Conservation (phyloP, 2,888 invertebrate species). For the Dicroscelio sp. region DNA sequence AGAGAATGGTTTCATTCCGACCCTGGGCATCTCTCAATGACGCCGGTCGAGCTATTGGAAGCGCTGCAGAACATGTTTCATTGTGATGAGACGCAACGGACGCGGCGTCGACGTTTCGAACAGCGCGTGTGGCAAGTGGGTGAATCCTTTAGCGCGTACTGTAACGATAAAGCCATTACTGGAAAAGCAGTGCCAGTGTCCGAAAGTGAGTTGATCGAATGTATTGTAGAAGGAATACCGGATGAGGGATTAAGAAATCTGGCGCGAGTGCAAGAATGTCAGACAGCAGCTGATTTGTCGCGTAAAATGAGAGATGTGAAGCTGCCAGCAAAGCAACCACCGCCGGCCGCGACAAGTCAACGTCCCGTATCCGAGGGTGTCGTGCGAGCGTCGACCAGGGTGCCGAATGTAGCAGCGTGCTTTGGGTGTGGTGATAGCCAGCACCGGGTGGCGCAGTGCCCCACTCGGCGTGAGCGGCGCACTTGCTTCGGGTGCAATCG, state of each 20-base stretch:
- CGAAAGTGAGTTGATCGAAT: no score
- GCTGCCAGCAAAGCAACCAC: background rate
- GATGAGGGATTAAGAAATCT: slow-evolving; percentile 1
- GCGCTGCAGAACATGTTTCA: background rate
- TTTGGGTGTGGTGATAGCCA: background rate
- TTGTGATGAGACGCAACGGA: background rate
- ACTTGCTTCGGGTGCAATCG: slow-evolving; percentile 22
- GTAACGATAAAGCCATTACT: background rate
- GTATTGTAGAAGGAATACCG: background rate
- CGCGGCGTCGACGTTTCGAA: background rate
- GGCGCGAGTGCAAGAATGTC: slow-evolving; percentile 14
- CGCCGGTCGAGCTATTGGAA: background rate
- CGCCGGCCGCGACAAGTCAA: background rate
- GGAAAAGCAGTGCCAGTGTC: no score
- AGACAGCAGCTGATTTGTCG: background rate
- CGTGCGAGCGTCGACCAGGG: no score
- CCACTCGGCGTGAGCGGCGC: background rate
- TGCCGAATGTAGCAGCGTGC: background rate
- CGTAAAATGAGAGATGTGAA: background rate
- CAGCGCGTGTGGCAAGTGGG: background rate
- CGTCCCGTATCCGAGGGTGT: no score
- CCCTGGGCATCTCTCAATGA: background rate
- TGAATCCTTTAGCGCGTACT: background rate
- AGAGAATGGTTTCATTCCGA: background rate
- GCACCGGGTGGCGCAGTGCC: background rate